Base-by-base conservation (phyloP, 2,888 invertebrate species). In the Hesperia comma region DNA sequence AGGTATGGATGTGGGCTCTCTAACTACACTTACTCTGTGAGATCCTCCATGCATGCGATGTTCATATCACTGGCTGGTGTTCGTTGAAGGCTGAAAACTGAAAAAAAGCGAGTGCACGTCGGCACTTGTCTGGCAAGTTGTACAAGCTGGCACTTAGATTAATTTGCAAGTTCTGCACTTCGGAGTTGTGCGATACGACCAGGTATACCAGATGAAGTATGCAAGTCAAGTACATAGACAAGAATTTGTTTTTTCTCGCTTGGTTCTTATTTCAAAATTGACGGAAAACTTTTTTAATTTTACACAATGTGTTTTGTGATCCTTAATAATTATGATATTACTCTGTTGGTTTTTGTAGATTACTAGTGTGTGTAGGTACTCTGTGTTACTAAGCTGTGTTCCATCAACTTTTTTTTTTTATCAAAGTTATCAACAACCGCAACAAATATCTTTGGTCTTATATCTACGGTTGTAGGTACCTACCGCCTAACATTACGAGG, bases 91-190 rank as follows among this genome's bases (percentile, higher is more conserved):
- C 77, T 80, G 82, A 79, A 84, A 85, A 82, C 77, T 79, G 77
- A 85, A 86, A 88, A n/a, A 87, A 84, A 80, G 75, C 77, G 66
- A 60, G 60, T 33, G 57, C 82, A 83, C 86, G 85, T 84, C 85
- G 82, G 79, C 86, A 88, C 88, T 89, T 87, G 87, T 88, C 89
- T 88, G 83, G 84, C 84, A 89, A 90, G 82, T 90, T 89, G 86
- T 83, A 81, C 85, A 64, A 76, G 76, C 76, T 75, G 77, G 80
- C 87, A 90, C 88, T 90, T 90, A 91, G 90, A 91, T 92, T 92
- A 90, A 88, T 92, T 90, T 81, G 72, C 78, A 84, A 88, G 79
- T 86, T 81, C 74, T 49, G 55, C 55, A 51, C 61, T 49, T 51
- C 51, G 58, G 58, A 58, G 60, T 60, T 60, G 49, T 17, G 33